Base-by-base conservation (phyloP, 2,113 vertebrate species). In the Parus major region DNA sequence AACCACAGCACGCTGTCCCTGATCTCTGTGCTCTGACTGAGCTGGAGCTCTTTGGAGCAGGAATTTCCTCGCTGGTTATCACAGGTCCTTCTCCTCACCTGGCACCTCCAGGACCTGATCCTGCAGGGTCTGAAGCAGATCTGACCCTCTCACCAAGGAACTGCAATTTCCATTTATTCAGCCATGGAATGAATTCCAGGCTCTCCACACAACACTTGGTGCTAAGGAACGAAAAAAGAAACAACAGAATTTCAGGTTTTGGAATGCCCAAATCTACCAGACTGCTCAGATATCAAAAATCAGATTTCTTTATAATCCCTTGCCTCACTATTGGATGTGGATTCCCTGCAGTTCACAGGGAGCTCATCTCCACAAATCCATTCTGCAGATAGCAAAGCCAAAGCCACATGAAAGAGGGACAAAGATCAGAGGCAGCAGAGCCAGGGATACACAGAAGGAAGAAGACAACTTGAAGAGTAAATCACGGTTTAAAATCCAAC, bases 1-100 rank as follows among this genome's bases (percentile, higher is more conserved):
- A 66, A 85, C 70, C 91, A 77, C 95, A 92, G 94, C 90, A 95
- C 91, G 69, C 28, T 82, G 82, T 66, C 93, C 83, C 83, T 81
- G 76, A 76, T 61, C 88, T 76, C 96, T 86, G 91, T 87, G 94
- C 52, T 60, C 61, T 87, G 81, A 77, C 55, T 77, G 86, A 95
- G 90, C 55, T 82, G 39, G 77, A 94, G 60, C 19, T 57, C 47
- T 35, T 46, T 75, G 13, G 14, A 81, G 68, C 65, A 76, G 91
- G 36, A 81, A 14, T 24, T 29, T 56, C 44, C 42, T 4, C 15
- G 21, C 76, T 88, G 69, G 46, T 39, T 39, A 16, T 41, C 79
- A 11, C 0, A 0, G 27, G 11, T 59, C 57, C 68, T 59, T 49
- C 55, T 85, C 70, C 84, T 83, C 71, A 65, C 41, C 82, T 77